Conservation (phyloP, 1,140 invertebrate genomes). For the Drosophila baimaii region DNA sequence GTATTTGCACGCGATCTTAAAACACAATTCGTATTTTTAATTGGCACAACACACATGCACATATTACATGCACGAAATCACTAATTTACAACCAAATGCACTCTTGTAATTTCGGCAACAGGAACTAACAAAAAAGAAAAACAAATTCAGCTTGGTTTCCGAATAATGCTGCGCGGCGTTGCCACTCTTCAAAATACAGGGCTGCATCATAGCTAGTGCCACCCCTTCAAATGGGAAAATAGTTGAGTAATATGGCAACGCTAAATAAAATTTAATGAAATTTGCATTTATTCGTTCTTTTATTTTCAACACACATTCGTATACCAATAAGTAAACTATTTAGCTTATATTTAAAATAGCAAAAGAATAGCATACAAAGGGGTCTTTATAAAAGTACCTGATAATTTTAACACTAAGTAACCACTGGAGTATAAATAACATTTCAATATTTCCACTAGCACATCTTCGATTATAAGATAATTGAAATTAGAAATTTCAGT, state of each 20-base stretch:
- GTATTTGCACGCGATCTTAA: too few relatives aligned
- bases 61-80: background rate
- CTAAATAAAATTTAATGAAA: background rate
- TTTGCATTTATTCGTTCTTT: background rate
- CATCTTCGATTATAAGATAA: too few relatives aligned
- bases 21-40: background rate
- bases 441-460: too few relatives aligned
- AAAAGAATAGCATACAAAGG: too few relatives aligned
- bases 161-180: slow-evolving; percentile 12
- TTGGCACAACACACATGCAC: background rate
- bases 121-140: slow-evolving; percentile 19
- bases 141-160: slow-evolving; percentile 36
- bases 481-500: too few relatives aligned
- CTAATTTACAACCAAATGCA: background rate
- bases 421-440: too few relatives aligned
- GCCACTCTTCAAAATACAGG: slow-evolving; percentile 31
- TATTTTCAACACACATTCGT: background rate
- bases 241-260: slow-evolving; percentile 30
- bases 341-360: too few relatives aligned
- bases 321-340: too few relatives aligned
- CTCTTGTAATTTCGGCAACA: background rate
- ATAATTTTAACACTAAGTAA: too few relatives aligned
- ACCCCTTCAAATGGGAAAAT: background rate
- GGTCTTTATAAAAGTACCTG: too few relatives aligned
- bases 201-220: slow-evolving; percentile 6